Conservation (phyloP, 1,140 invertebrate genomes). For the Drosophila nasuta region DNA sequence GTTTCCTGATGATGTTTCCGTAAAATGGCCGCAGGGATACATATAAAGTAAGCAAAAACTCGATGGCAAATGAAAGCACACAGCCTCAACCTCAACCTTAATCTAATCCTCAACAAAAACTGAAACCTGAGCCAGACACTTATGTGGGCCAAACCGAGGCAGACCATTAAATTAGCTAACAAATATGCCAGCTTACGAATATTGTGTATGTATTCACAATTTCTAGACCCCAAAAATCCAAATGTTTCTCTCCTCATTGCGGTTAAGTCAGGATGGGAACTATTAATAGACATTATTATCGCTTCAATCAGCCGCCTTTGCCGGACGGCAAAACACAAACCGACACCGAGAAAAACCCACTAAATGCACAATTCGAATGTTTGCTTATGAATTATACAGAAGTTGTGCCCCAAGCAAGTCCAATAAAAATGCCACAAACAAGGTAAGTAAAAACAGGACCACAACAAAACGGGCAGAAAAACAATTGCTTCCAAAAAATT, state of each 20-base stretch:
- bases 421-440: slow-evolving; percentile 33
- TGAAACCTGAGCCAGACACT: slow-evolving; percentile 25
- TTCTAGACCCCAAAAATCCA: slow-evolving; percentile 2
- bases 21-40: slow-evolving; percentile 67
- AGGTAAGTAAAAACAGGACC: slow-evolving; percentile 2
- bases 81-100: slow-evolving; percentile 4
- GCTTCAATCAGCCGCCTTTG: slow-evolving; percentile 34
- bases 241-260: background rate
- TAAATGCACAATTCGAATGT: slow-evolving; percentile 43
- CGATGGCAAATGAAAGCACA: slow-evolving; percentile 56
- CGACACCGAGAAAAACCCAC: slow-evolving; percentile 9
- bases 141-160: slow-evolving; percentile 5
- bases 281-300: slow-evolving; percentile 72
- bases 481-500: slow-evolving; percentile 19
- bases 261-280: background rate
- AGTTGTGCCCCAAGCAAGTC: slow-evolving; percentile 21
- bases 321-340: slow-evolving; percentile 15
- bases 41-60: slow-evolving; percentile 45
- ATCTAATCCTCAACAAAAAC: background rate
- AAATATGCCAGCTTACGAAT: slow-evolving; percentile 25
- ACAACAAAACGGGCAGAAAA: background rate
- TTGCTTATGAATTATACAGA: slow-evolving; percentile 73
- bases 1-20: slow-evolving; percentile 67
- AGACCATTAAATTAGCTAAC: slow-evolving; percentile 46
- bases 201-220: background rate